Conservation (phyloP, 2,113 vertebrate species). For the Puma concolor region DNA sequence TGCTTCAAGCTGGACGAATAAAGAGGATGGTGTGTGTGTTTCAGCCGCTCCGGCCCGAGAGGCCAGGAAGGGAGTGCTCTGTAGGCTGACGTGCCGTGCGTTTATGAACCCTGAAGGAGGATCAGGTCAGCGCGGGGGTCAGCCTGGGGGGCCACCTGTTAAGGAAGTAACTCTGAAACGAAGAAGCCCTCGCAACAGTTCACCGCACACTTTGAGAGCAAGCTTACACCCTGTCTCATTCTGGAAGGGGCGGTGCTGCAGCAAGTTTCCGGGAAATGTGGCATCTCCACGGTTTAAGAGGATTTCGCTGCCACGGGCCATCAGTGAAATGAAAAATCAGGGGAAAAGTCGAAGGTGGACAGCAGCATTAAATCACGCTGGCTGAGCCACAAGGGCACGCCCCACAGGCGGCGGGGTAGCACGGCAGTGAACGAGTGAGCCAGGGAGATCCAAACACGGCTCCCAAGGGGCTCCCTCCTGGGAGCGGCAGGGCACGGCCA, state of each 20-base stretch:
- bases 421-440: background rate
- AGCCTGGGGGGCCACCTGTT: background rate
- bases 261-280: background rate
- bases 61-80: background rate
- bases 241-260: background rate
- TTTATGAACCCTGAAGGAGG: background rate
- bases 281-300: background rate
- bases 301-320: background rate
- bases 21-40: background rate
- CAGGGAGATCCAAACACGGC: background rate
- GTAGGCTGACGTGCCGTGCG: background rate
- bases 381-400: background rate
- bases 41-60: background rate
- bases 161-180: background rate
- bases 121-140: background rate
- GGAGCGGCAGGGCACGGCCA: background rate
- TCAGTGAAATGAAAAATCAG: background rate
- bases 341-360: background rate
- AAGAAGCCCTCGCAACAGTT: background rate
- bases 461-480: background rate
- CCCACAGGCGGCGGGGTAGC: rapidly evolving
- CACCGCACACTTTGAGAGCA: background rate
- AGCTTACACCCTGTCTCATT: background rate
- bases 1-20: background rate
- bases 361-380: background rate